phyloP scores from a whole-genome alignment of 2,113 vertebrate species.

The Rhodinocichla rosea region DNA sequence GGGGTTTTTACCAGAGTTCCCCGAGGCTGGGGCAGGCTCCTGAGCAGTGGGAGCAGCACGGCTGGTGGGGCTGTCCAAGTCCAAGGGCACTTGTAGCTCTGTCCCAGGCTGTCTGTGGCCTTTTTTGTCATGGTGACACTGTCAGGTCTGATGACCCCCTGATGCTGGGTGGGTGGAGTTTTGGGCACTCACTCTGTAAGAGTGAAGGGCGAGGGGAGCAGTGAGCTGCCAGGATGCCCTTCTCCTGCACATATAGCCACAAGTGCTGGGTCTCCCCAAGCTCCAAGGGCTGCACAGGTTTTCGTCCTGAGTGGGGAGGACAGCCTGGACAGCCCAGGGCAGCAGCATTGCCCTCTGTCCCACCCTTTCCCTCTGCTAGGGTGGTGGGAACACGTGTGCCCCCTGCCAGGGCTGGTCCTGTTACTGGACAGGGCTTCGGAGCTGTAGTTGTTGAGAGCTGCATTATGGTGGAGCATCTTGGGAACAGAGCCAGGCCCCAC shows the following conservation, averaged over 20 bases:
- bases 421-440: rapidly evolving
- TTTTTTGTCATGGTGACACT: not conserved
- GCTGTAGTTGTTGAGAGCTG: not conserved
- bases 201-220: not conserved
- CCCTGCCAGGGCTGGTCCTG: not conserved
- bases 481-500: conserved; percentile 8
- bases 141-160: rapidly evolving
- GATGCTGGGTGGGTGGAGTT: rapidly evolving
- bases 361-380: not conserved
- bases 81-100: not conserved
- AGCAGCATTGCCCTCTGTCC: not conserved
- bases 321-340: not conserved
- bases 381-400: rapidly evolving
- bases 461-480: not conserved
- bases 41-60: not conserved
- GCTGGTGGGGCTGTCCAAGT: rapidly evolving
- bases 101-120: not conserved
- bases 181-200: not conserved
- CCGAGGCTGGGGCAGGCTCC: rapidly evolving
- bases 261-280: rapidly evolving
- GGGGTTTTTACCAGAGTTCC: not conserved
- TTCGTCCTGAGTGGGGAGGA: not conserved
- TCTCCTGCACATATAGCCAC: not conserved
- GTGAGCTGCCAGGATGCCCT: not conserved
- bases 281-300: not conserved